A percentile compares a stretch with the other conserved stretches of the same genome.
These are phyloP conservation scores for Sinocyclocheilus grahami DNA, from an alignment of 2,113 vertebrate species.

Conservation along the genomic window DNA sequence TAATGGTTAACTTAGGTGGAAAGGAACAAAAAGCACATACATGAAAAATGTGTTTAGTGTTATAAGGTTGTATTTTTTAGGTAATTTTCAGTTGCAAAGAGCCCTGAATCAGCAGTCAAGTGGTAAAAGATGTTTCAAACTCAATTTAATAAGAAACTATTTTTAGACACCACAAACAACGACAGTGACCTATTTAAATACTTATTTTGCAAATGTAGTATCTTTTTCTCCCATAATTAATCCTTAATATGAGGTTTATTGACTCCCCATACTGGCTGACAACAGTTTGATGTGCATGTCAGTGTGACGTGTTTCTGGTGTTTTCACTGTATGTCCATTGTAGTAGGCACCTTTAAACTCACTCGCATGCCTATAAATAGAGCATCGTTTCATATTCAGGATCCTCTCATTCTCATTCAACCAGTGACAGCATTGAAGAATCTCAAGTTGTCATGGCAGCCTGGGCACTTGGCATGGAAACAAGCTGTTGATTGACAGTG, in stretches of 20 bases:
- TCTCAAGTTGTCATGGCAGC: slow-evolving; percentile 61
- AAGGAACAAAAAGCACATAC: background rate
- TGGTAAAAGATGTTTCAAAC: no score
- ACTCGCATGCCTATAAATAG: background rate
- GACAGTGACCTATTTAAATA: background rate
- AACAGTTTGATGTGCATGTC: background rate
- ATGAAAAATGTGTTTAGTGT: background rate
- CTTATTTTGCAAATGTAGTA: background rate
- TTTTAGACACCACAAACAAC: background rate
- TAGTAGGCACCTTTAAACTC: background rate
- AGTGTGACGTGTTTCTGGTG: background rate
- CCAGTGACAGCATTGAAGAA: slow-evolving; percentile 46
- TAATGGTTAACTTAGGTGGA: background rate
- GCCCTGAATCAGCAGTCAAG: no score
- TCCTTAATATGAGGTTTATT: background rate
- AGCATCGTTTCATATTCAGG: slow-evolving; percentile 3
- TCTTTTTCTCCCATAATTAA: background rate
- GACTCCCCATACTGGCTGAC: background rate
- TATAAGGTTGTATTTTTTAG: no score
- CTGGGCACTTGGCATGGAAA: slow-evolving; percentile 53
- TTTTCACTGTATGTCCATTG: background rate
- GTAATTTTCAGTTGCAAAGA: no score
- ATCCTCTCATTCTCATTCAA: slow-evolving; percentile 41
- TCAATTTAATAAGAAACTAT: background rate
- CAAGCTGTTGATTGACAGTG: slow-evolving; percentile 55